Base-by-base conservation (phyloP, 2,113 vertebrate genomes). In the Melanerpes aurifrons region DNA sequence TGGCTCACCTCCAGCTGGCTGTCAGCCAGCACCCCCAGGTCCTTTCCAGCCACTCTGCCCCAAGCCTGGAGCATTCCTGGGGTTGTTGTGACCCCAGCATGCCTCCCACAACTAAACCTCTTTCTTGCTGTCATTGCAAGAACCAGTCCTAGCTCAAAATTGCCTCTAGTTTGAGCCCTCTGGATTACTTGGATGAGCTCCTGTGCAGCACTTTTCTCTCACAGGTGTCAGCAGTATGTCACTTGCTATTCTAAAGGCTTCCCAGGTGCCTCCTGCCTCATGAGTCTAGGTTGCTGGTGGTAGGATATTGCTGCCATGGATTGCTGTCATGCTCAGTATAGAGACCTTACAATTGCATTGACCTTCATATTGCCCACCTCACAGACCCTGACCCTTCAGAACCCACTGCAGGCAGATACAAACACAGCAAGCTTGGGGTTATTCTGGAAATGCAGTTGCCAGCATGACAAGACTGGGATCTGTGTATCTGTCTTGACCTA, bases 221-320 rank as follows among this genome's bases (percentile, higher is more conserved):
- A 8, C n/a, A 15, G 19, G 1, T 35, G 22, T 9, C 28, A 66
- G 68, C 54, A 67, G 26, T 18, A 9, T 10, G 50, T 28, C n/a
- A 25, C 73, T 35, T 56, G 13, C 31, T 80, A 25, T 35, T 54
- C 15, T 12, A 37, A 53, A 54, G 32, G 80, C 56, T 59, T 45
- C 32, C 25, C 37, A 12, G 15, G 31, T 32, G 4, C 48, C 22
- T 66, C 40, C 54, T 72, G 78, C 40, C 35, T 10, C 12, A 19
- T 10, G 31, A 31, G 22, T 31, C 20, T 9, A 11, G 15, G n/a
- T 71, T 8, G 0, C 29, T 1, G 0, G 15, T 6, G 43, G 15
- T 5, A 22, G 63, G 72, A 25, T 20, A 3, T 53, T 15, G 4
- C 29, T 57, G 40, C 54, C 3, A 1, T 3, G 19, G 26, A 8